These are phyloP conservation scores for Taurulus bubalis DNA, from an alignment of 2,113 vertebrate genomes.

Conservation along the genomic window DNA sequence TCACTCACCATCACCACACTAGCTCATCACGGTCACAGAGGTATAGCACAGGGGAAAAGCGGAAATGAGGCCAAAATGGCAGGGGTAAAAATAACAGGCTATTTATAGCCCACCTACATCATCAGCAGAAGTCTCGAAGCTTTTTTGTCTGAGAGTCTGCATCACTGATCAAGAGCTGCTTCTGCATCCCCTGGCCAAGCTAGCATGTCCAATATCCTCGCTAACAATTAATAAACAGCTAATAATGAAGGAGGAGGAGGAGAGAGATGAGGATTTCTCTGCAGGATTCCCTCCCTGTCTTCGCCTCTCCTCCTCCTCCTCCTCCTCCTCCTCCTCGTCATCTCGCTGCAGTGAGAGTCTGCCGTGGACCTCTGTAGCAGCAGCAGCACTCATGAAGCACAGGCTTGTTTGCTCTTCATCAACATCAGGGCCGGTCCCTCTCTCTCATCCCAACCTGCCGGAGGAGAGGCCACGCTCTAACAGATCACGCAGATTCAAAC, in stretches of 20 bases:
- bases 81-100: slow-evolving; percentile 85
- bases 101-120: slow-evolving; percentile 85
- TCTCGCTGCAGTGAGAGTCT: slow-evolving; percentile 63
- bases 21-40: slow-evolving; percentile 70
- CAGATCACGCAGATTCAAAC: slow-evolving; percentile 76
- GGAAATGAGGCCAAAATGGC: slow-evolving; percentile 86
- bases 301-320: slow-evolving; percentile 39
- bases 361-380: slow-evolving; percentile 50
- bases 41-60: slow-evolving; percentile 74
- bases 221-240: slow-evolving; percentile 55
- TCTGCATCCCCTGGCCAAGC: slow-evolving; percentile 38
- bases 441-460: slow-evolving; percentile 73
- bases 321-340: slow-evolving; percentile 39
- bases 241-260: slow-evolving; percentile 56
- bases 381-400: slow-evolving; percentile 50
- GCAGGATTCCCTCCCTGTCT: slow-evolving; percentile 66
- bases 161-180: slow-evolving; percentile 56
- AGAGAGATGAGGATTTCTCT: slow-evolving; percentile 55
- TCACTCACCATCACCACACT: slow-evolving; percentile 60
- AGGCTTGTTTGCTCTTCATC: slow-evolving; percentile 70
- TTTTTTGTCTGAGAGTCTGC: slow-evolving; percentile 69
- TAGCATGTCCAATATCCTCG: slow-evolving; percentile 20
- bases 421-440: slow-evolving; percentile 60
- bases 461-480: slow-evolving; percentile 67
- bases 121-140: slow-evolving; percentile 77